phyloP scores from a whole-genome alignment of 2,888 invertebrate species.

The Euclidia mi region DNA sequence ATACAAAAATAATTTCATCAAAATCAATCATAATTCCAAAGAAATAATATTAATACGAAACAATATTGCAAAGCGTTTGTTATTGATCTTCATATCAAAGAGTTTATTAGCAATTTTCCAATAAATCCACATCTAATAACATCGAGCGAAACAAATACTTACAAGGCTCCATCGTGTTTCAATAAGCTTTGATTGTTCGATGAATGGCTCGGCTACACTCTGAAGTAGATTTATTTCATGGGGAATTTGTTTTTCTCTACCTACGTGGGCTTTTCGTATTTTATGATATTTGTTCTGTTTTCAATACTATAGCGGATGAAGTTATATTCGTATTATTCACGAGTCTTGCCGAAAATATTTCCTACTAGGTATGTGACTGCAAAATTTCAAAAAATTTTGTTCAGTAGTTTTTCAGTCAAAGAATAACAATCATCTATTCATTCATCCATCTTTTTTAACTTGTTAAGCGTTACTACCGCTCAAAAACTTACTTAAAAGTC shows the following conservation, averaged over 20 bases:
- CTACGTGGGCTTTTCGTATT: background rate
- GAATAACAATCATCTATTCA: too few relatives aligned
- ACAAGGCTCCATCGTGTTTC: constrained; percentile 18
- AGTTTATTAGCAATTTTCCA: constrained; percentile 23
- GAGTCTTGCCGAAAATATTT: too few relatives aligned
- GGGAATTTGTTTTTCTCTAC: constrained; percentile 55
- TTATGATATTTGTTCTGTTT: too few relatives aligned
- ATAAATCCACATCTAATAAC: constrained; percentile 19
- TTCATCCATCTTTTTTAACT: too few relatives aligned
- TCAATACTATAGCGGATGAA: too few relatives aligned
- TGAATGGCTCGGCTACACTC: constrained; percentile 36
- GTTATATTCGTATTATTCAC: too few relatives aligned
- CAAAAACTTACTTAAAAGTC: too few relatives aligned
- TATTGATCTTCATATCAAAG: constrained; percentile 25
- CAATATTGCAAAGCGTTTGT: background rate
- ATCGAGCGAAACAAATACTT: constrained; percentile 17
- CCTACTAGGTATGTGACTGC: too few relatives aligned
- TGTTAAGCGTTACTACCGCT: too few relatives aligned
- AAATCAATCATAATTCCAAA: background rate
- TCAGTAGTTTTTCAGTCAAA: too few relatives aligned
- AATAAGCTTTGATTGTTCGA: constrained; percentile 45
- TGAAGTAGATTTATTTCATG: constrained; percentile 48
- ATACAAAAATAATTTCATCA: too few relatives aligned
- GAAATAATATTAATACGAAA: background rate
- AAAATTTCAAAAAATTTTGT: too few relatives aligned